These are phyloP conservation scores for Scolopax rusticola DNA, from an alignment of 2,797 vertebrate species.

Conservation along the genomic window DNA sequence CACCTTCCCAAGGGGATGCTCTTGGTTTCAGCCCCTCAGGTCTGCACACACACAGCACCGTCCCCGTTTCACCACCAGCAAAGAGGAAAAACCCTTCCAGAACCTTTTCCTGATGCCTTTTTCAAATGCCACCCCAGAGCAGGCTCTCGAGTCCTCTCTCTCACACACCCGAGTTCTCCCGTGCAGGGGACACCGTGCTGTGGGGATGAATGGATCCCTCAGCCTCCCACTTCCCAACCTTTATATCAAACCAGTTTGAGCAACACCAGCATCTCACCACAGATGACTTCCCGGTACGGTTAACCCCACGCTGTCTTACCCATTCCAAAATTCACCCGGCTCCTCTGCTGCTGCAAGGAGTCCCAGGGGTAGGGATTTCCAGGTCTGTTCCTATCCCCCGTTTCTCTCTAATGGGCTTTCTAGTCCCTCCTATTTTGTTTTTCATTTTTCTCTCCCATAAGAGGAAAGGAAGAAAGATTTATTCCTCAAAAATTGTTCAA, in stretches of 20 bases:
- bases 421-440: neutral
- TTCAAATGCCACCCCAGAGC: neutral
- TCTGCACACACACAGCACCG: accelerated
- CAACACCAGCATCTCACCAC: neutral
- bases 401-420: neutral
- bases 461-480: neutral
- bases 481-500: neutral
- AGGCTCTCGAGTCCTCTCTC: neutral
- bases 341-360: neutral
- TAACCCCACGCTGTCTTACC: neutral
- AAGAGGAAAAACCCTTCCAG: neutral
- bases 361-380: neutral
- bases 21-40: neutral
- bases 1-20: neutral
- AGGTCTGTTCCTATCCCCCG: neutral
- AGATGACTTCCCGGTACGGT: neutral
- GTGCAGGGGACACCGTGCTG: accelerated
- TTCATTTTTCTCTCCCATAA: neutral
- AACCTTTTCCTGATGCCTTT: neutral
- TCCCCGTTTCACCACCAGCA: neutral
- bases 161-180: accelerated
- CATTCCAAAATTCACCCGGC: neutral
- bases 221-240: neutral
- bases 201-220: accelerated
- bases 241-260: neutral